These are phyloP conservation scores for Coranthus polyacanthus DNA, from an alignment of 2,797 vertebrate genomes.

Conservation along the genomic window DNA sequence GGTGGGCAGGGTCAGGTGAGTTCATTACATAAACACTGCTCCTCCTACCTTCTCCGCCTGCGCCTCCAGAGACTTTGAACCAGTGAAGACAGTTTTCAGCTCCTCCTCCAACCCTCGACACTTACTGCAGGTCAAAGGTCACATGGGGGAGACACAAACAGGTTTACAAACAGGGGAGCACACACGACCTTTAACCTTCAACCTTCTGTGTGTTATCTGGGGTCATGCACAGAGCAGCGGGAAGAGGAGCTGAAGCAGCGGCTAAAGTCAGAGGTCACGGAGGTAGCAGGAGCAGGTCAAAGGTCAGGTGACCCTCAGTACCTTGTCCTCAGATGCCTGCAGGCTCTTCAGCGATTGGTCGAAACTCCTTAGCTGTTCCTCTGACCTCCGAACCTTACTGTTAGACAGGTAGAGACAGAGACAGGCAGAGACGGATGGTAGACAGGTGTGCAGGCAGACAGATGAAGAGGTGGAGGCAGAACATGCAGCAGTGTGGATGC, in stretches of 20 bases:
- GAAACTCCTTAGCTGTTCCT: constrained; percentile 91
- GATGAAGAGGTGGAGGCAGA: constrained; percentile 12
- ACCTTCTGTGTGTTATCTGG: no score
- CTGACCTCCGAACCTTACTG: constrained; percentile 91
- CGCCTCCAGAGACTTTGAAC: constrained; percentile 96
- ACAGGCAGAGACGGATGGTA: not conserved
- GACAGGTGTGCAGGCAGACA: not conserved
- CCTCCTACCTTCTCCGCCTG: constrained; percentile 95
- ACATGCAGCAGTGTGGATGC: constrained; percentile 55
- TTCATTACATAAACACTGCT: no score
- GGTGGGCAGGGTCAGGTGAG: no score
- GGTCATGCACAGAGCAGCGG: constrained; percentile 41
- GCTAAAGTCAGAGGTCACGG: constrained; percentile 19
- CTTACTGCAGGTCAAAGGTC: constrained; percentile 88
- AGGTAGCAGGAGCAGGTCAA: constrained; percentile 8
- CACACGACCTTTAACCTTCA: no score
- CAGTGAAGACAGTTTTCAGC: constrained; percentile 95
- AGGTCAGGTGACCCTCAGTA: constrained; percentile 79
- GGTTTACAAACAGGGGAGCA: not conserved
- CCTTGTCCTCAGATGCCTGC: constrained; percentile 93
- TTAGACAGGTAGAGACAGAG: constrained; percentile 68
- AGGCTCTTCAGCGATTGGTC: constrained; percentile 95
- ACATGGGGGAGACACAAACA: constrained; percentile 21
- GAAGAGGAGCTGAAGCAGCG: constrained; percentile 56
- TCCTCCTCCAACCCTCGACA: constrained; percentile 94